Base-by-base conservation (phyloP, 2,888 invertebrate genomes). In the Andrena fulva region DNA sequence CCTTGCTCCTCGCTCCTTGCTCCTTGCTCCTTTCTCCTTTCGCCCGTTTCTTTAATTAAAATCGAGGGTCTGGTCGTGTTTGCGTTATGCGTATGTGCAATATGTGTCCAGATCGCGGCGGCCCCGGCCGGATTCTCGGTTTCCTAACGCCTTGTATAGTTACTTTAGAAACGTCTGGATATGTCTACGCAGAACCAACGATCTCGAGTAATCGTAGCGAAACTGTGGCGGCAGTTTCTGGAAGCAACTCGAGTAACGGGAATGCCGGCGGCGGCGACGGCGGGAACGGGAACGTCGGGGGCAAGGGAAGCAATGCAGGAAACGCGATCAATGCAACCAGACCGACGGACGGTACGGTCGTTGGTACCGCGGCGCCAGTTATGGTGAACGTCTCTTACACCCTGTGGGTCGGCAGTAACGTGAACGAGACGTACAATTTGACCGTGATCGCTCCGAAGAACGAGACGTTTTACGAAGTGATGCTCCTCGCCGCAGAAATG, bases 381-480 rank as follows among this genome's bases (percentile, higher is more conserved):
- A 78, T 92, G 86, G 91, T 91, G 56, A 97, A 97, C 93, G 96
- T 97, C 0, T 96, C 97, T 29, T 98, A 98, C 94, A 97, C 98
- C 0, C 95, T 98, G 42, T 98, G 98, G 98, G 97, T 98, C 42
- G 98, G 98, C 82, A 97, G 97, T 84, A 97, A 98, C 92, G 96
- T 97, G 72, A 97, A 97, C 62, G 97, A 97, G 91, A 97, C 97
- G 92, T 96, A 96, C 92, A 97, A 97, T 16, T 95, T 97, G 77
- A 96, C 96, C 63, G 95, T 98, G 90, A 95, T 96, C 0, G 97
- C 97, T 24, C 96, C 97, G 5, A 96, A 96, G 93, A 97, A 96
- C 91, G 95, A 95, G 8, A 95, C 96, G 2, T 96, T 96, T 90
- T 96, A 95, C 91, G 96, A 95, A 91, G 96, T 97, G 86, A 98